Evolutionary conservation across 2,797 vertebrate species (phyloP).

Genomic region (Tinamus major): DNA sequence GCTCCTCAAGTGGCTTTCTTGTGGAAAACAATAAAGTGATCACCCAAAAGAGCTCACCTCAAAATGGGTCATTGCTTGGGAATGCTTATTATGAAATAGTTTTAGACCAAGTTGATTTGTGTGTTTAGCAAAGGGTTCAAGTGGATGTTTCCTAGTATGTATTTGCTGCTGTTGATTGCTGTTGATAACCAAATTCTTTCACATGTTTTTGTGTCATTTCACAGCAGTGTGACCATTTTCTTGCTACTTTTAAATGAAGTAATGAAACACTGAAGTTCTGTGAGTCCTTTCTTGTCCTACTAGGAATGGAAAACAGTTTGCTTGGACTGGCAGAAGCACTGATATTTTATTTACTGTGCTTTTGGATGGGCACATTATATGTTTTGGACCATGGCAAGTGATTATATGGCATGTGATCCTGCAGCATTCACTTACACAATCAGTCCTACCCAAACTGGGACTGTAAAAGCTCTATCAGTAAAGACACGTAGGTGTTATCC

Average conservation of each 20-base stretch:
- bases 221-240: not conserved
- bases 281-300: constrained; percentile 31
- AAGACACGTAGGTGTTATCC: not conserved
- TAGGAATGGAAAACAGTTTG: constrained; percentile 51
- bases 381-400: not conserved
- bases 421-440: not conserved
- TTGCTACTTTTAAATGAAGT: constrained; percentile 38
- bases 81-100: not conserved
- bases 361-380: not conserved
- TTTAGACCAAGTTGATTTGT: not conserved
- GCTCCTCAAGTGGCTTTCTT: not conserved
- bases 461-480: not conserved
- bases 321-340: constrained; percentile 51
- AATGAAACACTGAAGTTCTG: constrained; percentile 39
- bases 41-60: not conserved
- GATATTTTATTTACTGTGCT: constrained; percentile 22
- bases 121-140: not conserved
- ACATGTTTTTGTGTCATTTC: constrained; percentile 14
- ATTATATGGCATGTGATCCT: not conserved
- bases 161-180: not conserved
- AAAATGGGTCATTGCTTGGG: not conserved
- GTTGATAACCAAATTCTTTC: constrained; percentile 31
- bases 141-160: constrained; percentile 17
- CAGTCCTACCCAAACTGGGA: not conserved
- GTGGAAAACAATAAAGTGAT: not conserved